Evolutionary conservation across 2,113 vertebrate genomes (phyloP).

Genomic region (Pteropus alecto): DNA sequence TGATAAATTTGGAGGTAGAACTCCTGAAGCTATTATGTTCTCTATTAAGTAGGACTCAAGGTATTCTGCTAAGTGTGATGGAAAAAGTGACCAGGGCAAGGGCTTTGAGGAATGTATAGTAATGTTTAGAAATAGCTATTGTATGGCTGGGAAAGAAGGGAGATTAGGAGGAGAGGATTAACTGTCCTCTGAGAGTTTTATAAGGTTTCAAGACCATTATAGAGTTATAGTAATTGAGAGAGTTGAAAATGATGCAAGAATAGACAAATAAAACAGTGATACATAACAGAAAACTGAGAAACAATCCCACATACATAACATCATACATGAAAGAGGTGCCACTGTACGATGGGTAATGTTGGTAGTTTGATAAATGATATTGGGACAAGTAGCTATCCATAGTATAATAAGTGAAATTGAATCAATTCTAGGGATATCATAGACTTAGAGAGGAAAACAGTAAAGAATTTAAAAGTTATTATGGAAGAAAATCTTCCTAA

Average conservation of each 20-base stretch:
- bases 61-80: conserved; percentile 6
- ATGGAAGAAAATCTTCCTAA: background rate
- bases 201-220: background rate
- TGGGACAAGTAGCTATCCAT: background rate
- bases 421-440: background rate
- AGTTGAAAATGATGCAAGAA: conserved; percentile 10
- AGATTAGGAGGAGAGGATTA: background rate
- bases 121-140: conserved; percentile 18
- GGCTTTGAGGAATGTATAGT: background rate
- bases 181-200: background rate
- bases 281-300: background rate
- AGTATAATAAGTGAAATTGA: background rate
- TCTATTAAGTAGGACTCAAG: conserved; percentile 40
- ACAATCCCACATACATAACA: background rate
- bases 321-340: background rate
- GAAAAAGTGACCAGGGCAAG: background rate
- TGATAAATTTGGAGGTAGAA: background rate
- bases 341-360: background rate
- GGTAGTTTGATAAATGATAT: background rate
- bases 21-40: conserved; percentile 42
- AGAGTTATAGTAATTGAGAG: background rate
- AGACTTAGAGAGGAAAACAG: background rate
- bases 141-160: background rate
- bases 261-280: background rate
- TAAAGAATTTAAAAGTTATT: background rate